Evolutionary conservation across 2,888 invertebrate genomes (phyloP).

Genomic region (Allolobophora icterica): DNA sequence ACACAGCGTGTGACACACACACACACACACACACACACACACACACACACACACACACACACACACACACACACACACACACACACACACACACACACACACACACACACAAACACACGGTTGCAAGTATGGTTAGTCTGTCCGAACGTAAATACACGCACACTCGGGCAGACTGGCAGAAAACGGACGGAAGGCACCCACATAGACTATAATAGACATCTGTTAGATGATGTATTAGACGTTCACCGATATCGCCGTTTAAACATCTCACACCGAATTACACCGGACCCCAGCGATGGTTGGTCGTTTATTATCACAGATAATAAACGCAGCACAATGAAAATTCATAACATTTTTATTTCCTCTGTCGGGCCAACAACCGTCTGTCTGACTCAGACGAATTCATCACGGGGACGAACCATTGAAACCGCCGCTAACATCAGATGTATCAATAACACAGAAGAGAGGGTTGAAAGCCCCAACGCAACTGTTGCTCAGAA

Average conservation of each 20-base stretch:
- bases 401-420: not conserved
- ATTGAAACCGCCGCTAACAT: not conserved
- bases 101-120: too few relatives aligned
- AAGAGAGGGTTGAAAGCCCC: not conserved
- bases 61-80: not conserved
- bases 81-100: too few relatives aligned
- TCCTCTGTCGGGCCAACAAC: not conserved
- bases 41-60: not conserved
- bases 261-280: not conserved
- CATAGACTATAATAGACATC: not conserved
- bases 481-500: not conserved
- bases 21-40: not conserved
- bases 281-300: not conserved
- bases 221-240: not conserved
- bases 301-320: not conserved
- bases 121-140: too few relatives aligned
- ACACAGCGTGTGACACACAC: too few relatives aligned
- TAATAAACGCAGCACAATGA: not conserved
- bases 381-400: not conserved
- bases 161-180: too few relatives aligned
- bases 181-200: not conserved
- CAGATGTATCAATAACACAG: not conserved
- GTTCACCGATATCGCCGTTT: conserved; percentile 2
- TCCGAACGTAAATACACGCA: too few relatives aligned
- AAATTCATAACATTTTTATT: conserved; percentile 17